These are phyloP conservation scores for Candoia aspera DNA, from an alignment of 2,113 vertebrate species.

Conservation along the genomic window DNA sequence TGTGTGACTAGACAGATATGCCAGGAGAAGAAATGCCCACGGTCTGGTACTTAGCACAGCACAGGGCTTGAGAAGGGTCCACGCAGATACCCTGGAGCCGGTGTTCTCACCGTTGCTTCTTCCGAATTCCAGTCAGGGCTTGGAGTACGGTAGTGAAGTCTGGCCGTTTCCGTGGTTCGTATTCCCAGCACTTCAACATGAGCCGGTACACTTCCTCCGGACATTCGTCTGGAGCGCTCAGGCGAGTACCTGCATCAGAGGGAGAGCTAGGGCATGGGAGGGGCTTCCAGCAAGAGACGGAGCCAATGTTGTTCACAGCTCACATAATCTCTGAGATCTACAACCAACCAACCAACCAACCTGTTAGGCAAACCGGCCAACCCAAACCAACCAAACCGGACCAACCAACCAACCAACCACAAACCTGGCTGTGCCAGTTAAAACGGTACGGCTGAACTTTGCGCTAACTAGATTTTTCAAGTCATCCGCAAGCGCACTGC, in stretches of 20 bases:
- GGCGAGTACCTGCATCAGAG: conserved; percentile 77
- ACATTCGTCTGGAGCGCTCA: conserved; percentile 82
- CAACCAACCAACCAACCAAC: neutral
- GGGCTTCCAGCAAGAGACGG: neutral
- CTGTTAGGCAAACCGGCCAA: too few species aligned
- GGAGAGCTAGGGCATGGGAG: neutral
- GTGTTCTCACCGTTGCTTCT: conserved; percentile 65
- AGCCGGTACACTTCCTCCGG: conserved; percentile 84
- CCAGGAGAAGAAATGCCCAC: neutral
- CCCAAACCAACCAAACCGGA: neutral
- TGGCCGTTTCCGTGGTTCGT: conserved; percentile 82
- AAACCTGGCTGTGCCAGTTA: neutral
- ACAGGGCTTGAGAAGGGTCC: neutral
- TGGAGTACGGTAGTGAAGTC: conserved; percentile 78
- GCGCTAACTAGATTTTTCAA: neutral
- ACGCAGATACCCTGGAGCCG: neutral
- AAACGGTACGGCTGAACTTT: neutral
- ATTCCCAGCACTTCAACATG: conserved; percentile 92
- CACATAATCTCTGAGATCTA: neutral
- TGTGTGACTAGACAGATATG: too few species aligned
- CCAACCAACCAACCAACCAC: neutral
- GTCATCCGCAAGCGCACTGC: neutral
- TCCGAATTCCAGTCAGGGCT: conserved; percentile 79
- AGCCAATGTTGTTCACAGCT: neutral
- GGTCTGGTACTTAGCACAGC: neutral